Percentiles rank a stretch among this genome's conserved stretches.
Evolutionary conservation across 92 coral and sea anemone genomes (phyloP).

Genomic region (Porites rus): DNA sequence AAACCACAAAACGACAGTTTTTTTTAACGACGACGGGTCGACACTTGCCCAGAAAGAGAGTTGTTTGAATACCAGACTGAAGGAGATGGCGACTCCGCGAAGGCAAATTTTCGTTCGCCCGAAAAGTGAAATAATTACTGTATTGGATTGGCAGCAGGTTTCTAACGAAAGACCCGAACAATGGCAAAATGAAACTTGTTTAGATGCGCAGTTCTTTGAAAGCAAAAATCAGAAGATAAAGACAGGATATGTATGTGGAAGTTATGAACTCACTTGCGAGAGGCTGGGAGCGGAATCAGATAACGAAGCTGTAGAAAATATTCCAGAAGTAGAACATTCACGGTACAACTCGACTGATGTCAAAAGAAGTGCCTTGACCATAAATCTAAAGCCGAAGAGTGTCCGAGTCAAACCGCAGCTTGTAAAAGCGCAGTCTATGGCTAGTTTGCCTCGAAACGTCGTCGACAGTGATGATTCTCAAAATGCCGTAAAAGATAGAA

Average conservation of each 20-base stretch:
- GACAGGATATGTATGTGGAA: slow-evolving; percentile 38
- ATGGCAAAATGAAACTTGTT: slow-evolving; percentile 31
- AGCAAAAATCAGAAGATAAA: not conserved
- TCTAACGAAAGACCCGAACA: slow-evolving; percentile 2
- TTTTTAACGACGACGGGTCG: not conserved
- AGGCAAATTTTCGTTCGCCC: slow-evolving; percentile 48
- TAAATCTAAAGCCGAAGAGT: slow-evolving; percentile 10
- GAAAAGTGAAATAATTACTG: slow-evolving; percentile 33
- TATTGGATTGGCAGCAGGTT: slow-evolving; percentile 52
- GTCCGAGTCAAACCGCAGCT: slow-evolving; percentile 9
- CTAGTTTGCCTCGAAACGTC: slow-evolving; percentile 18
- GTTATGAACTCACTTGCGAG: slow-evolving; percentile 34
- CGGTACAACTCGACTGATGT: not conserved
- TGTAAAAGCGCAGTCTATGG: slow-evolving; percentile 26
- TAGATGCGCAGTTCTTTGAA: slow-evolving; percentile 28
- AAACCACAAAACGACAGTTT: not conserved
- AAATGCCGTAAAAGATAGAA: not conserved
- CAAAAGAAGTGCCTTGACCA: slow-evolving; percentile 14
- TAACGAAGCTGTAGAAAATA: not conserved
- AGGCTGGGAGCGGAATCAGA: slow-evolving; percentile 5
- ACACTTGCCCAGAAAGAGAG: not conserved
- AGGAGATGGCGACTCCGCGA: not conserved
- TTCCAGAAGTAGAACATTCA: not conserved
- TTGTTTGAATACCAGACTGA: not conserved
- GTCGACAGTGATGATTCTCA: not conserved